Base-by-base conservation (phyloP, 2,797 vertebrate genomes). In the Cryptoblepharus egeriae region DNA sequence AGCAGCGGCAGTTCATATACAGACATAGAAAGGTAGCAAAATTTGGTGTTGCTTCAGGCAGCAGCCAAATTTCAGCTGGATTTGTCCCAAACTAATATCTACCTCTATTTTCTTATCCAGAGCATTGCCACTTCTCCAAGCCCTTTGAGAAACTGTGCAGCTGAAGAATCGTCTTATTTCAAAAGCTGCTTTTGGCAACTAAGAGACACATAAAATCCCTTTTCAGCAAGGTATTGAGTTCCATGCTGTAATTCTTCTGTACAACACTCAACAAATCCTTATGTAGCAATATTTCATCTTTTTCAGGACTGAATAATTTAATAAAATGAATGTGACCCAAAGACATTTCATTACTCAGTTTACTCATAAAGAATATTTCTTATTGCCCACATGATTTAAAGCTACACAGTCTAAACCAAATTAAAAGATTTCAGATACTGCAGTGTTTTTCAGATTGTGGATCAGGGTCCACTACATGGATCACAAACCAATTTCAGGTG, bases 221-320 rank as follows among this genome's bases (percentile, higher is more conserved):
- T 83, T 68, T 45, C 88, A 82, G 81, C 91, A 93, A 79, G 76
- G 49, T 71, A 88, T 81, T 92, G 87, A 85, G 82, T 92, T 92
- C 87, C 76, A 84, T 84, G 74, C 45, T 83, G 82, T 85, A 80
- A 81, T 78, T 60, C 60, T n/a, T 18, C 2, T n/a, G 64, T 42
- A 42, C 7, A 10, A 24, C 57, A 65, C 70, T 78, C 70, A 65
- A 70, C 65, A 64, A 20, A 39, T 28, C 15, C 52, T 75, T 61
- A 30, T 80, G 55, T 0, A 91, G 68, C 55, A 69, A 70, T 37
- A 79, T 64, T 71, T 1, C 65, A 76, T 77, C 65, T 16, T 76
- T 73, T 2, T 5, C n/a, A 1, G 24, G 26, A 75, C 11, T 71
- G 64, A 89, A 79, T 68, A 82, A 80, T 72, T 78, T 67, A 9